Conservation (phyloP, 2,797 vertebrate species). For the Nyctalus aviator region DNA sequence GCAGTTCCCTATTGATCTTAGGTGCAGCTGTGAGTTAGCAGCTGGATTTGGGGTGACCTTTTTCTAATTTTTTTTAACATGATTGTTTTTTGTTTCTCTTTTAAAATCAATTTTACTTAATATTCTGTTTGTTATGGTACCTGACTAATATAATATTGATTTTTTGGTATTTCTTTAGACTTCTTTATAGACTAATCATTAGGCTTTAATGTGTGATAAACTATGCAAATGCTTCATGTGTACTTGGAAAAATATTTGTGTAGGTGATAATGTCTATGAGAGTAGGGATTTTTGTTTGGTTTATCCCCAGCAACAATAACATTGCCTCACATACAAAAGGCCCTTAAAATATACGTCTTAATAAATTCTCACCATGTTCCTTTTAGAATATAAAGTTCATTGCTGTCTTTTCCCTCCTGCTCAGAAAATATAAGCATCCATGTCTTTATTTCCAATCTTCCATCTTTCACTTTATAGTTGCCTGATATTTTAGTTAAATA, state of each 20-base stretch:
- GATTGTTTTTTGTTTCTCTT: not conserved
- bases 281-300: not conserved
- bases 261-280: not conserved
- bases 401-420: not conserved
- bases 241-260: not conserved
- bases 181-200: not conserved
- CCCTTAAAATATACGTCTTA: not conserved
- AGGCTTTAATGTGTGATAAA: not conserved
- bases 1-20: not conserved
- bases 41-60: not conserved
- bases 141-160: not conserved
- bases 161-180: not conserved
- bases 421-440: not conserved
- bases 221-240: not conserved
- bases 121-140: not conserved
- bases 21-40: not conserved
- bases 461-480: constrained; percentile 9
- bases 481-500: constrained; percentile 9
- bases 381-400: not conserved
- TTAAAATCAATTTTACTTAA: constrained; percentile 11
- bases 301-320: not conserved
- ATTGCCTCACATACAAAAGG: not conserved
- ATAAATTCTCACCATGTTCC: not conserved
- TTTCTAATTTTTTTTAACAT: not conserved
- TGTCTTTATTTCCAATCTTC: not conserved